Conservation (phyloP, 1,140 invertebrate species). For the Dysdera silvatica region DNA sequence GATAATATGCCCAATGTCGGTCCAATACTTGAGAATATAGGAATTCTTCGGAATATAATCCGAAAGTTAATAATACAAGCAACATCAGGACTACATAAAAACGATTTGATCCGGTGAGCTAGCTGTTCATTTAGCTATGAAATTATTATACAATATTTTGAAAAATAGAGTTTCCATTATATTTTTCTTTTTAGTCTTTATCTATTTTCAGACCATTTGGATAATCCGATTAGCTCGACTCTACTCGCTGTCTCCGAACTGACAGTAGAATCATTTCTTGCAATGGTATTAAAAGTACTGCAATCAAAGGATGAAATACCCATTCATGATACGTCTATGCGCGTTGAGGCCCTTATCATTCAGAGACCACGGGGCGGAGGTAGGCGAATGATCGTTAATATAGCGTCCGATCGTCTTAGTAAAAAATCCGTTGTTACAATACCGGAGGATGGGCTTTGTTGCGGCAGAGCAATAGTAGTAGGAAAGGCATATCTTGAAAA, state of each 20-base stretch:
- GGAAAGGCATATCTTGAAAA: background rate
- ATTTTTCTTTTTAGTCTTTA: background rate
- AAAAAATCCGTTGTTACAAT: background rate
- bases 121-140: no score
- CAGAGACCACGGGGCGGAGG: background rate
- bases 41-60: no score
- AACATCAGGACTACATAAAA: no score
- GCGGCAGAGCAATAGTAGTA: background rate
- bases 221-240: background rate
- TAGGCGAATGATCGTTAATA: background rate
- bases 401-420: background rate
- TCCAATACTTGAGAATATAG: no score
- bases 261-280: background rate
- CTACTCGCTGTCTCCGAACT: background rate
- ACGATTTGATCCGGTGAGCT: no score
- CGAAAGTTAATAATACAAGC: no score
- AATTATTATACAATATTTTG: no score
- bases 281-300: background rate
- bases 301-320: background rate
- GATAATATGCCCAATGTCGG: no score
- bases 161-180: no score
- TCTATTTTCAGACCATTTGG: background rate
- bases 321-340: background rate
- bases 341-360: background rate
- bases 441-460: background rate